These are phyloP conservation scores for Ornithoptera priamus DNA, from an alignment of 2,888 invertebrate genomes.

Conservation along the genomic window DNA sequence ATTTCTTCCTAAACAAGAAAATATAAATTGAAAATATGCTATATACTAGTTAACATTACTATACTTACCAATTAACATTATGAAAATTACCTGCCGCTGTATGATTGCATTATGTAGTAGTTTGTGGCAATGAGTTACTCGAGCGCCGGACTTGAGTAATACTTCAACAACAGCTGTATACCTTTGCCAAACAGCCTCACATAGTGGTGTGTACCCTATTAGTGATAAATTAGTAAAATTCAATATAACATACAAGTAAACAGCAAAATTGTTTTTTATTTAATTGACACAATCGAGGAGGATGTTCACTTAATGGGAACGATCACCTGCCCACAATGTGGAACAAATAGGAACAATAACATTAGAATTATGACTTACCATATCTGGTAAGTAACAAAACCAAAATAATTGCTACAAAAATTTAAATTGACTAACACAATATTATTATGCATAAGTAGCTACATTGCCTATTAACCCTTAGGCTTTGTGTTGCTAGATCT, in stretches of 20 bases:
- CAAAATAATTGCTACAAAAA: no score
- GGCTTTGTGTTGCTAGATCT: no score
- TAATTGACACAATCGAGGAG: no score
- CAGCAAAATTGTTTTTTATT: neutral
- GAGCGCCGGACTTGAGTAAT: conserved; percentile 83
- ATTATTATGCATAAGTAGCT: no score
- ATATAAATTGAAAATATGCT: neutral
- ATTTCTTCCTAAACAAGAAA: conserved; percentile 66
- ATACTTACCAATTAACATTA: neutral
- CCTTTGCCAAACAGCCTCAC: conserved; percentile 85
- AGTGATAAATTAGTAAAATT: neutral
- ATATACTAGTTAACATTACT: neutral
- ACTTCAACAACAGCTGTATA: conserved; percentile 79
- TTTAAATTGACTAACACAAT: no score
- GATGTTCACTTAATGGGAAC: no score
- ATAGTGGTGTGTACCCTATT: conserved; percentile 83
- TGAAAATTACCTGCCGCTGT: conserved; percentile 71
- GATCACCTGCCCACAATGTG: no score
- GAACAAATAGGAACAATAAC: no score
- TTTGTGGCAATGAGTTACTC: conserved; percentile 85
- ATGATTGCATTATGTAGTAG: conserved; percentile 84
- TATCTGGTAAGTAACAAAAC: no score
- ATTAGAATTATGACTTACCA: no score
- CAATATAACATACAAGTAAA: neutral
- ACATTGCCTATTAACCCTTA: no score